Conservation (phyloP, 2,888 invertebrate species). For the Chironomus tentans region DNA sequence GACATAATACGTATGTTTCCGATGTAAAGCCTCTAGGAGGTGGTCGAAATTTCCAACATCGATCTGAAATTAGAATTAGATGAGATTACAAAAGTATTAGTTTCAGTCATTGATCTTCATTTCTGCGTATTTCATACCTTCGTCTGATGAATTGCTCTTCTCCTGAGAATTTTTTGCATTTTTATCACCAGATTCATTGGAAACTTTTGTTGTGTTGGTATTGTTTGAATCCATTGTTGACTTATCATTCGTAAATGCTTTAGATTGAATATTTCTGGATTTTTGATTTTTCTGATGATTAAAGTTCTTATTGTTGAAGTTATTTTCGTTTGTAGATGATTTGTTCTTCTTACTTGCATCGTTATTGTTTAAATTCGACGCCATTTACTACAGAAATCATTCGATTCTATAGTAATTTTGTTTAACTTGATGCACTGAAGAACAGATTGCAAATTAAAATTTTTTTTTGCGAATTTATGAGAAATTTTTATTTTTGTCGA, state of each 20-base stretch:
- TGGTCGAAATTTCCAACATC: constrained; percentile 58
- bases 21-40: constrained; percentile 59
- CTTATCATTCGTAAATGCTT: constrained; percentile 1
- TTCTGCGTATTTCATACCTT: background rate
- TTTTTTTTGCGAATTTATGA: background rate
- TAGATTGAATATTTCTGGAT: constrained; percentile 1
- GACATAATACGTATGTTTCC: constrained; percentile 56
- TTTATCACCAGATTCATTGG: background rate
- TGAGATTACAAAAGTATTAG: background rate
- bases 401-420: background rate
- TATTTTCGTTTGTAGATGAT: constrained; percentile 16
- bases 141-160: constrained; percentile 10
- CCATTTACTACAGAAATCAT: constrained; percentile 2
- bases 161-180: background rate
- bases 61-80: constrained; percentile 33
- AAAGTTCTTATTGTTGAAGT: constrained; percentile 15
- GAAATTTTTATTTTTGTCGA: background rate
- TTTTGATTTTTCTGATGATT: constrained; percentile 18
- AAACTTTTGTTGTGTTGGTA: background rate
- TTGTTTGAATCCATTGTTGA: background rate
- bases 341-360: constrained; percentile 24
- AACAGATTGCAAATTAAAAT: constrained; percentile 17
- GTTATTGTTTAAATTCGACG: constrained; percentile 3
- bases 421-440: background rate
- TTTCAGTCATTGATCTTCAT: background rate